Base-by-base conservation (phyloP, 37 sponge, comb jelly and placozoan genomes). In the Oopsacas minuta region DNA sequence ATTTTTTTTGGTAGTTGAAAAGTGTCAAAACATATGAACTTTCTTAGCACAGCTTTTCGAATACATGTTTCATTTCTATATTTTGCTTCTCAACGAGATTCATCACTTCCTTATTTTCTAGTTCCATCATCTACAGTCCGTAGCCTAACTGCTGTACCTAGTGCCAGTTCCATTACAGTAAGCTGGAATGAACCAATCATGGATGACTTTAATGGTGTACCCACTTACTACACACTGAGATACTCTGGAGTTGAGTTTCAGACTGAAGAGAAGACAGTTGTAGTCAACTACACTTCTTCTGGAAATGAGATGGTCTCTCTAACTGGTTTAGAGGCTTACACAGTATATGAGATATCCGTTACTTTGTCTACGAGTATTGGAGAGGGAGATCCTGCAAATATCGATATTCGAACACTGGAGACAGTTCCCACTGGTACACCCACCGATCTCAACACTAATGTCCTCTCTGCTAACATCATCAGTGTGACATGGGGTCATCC, bases 391-490 rank as follows among this genome's bases (percentile, higher is more conserved):
- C 7, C 20, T 5, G 20, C 75, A 32, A 25, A 5, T 12, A 7
- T 61, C 28, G 28, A 61, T 7, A 12, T 61, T n/a, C 22, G 75
- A 61, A 61, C 75, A 20, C 22, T 61, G 75, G 75, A 61, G 30
- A 61, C 75, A 61, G 75, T 34, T 12, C 75, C 75, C 30, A 20
- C 75, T 61, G 75, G 28, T 12, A 5, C 75, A 32, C 75, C 75
- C 75, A 61, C 75, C 28, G 30, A 61, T 61, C 75, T 61, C 3
- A 12, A 3, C 75, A 61, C 75, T 3, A 10, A 25, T 7, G 75
- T 61, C 75, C 75, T 61, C 17, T 61, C 75, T 61, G 75, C 75
- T 61, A 61, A 3, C 75, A 61, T 61, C 75, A 61, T 61, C 75
- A 61, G 75, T 61, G 75, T 61, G 17, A 61, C 75, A 5, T 61